These are phyloP conservation scores for Yoshiicerus persimilis DNA, from an alignment of 1,140 invertebrate genomes.

Conservation along the genomic window DNA sequence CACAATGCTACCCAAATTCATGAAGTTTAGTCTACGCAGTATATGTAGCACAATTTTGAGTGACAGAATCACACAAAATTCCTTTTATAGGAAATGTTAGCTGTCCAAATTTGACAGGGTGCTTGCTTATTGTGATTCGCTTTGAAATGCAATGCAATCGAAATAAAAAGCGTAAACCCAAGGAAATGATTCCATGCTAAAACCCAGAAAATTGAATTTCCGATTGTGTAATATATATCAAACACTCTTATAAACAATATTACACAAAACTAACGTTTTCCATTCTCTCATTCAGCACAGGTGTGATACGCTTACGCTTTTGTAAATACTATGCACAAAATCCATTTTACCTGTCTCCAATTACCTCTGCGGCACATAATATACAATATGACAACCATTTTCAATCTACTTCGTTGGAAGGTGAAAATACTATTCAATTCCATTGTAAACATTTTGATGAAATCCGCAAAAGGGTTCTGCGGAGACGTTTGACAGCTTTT, in stretches of 20 bases:
- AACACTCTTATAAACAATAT: not conserved
- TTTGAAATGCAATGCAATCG: not conserved
- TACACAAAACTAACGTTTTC: not conserved
- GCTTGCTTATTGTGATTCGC: not conserved
- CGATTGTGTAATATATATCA: not conserved
- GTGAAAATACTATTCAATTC: not conserved
- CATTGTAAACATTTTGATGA: not conserved
- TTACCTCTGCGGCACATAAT: not conserved
- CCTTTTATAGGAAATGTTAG: constrained; percentile 26
- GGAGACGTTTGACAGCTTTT: not conserved
- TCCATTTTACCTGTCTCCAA: not conserved
- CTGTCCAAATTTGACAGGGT: constrained; percentile 25
- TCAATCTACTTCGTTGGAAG: not conserved
- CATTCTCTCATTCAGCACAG: not conserved
- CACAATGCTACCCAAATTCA: not conserved
- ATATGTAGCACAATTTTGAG: not conserved
- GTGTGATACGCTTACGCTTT: not conserved
- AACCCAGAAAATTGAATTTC: constrained; percentile 18
- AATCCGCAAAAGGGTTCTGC: constrained; percentile 15
- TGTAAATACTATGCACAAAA: not conserved
- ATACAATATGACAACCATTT: not conserved
- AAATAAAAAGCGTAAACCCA: constrained; percentile 11
- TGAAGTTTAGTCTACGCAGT: not conserved
- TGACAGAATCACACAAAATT: constrained; percentile 28
- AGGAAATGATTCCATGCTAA: constrained; percentile 14